Conservation (phyloP, 2,888 invertebrate species). For the Oxystoma pomonae region DNA sequence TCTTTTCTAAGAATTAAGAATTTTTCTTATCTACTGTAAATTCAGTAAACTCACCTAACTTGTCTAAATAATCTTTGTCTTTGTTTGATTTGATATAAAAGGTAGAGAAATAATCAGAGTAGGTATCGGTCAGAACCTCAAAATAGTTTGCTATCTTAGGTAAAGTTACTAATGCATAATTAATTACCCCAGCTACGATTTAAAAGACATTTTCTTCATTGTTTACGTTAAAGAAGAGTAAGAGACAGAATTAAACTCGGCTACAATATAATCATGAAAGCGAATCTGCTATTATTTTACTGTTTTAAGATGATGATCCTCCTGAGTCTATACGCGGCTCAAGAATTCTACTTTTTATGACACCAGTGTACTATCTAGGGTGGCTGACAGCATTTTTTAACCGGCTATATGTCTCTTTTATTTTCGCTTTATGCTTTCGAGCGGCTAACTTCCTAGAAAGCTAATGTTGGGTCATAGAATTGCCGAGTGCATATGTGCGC, state of each 20-base stretch:
- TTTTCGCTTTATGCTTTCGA: background rate
- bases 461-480: background rate
- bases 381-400: background rate
- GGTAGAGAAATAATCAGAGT: background rate
- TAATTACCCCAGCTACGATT: background rate
- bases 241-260: background rate
- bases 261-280: background rate
- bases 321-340: background rate
- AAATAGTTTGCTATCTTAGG: no score
- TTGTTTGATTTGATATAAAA: background rate
- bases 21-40: background rate
- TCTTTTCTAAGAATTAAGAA: background rate
- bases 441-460: background rate
- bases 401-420: background rate
- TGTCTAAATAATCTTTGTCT: background rate
- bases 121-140: no score
- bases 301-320: background rate
- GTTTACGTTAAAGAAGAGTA: background rate
- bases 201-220: background rate
- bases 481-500: no score
- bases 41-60: background rate
- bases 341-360: background rate
- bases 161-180: no score
- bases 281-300: background rate
- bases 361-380: background rate